Conservation (phyloP, 1,140 invertebrate genomes). For the Diabrotica virgifera region DNA sequence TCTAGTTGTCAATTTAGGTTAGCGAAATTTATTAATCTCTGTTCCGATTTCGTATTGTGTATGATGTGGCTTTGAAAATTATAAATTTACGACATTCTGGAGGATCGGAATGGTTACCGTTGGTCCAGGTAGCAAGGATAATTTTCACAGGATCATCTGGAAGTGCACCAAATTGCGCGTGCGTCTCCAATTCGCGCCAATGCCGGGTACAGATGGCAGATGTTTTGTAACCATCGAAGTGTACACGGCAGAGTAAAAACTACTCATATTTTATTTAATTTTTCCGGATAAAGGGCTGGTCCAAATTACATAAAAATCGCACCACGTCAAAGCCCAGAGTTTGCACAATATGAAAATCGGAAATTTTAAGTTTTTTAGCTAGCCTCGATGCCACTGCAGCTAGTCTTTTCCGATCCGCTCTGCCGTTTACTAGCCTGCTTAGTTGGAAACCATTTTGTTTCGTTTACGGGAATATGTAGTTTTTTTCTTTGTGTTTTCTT, state of each 20-base stretch:
- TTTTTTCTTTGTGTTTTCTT: slow-evolving; percentile 30
- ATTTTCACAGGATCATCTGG: slow-evolving; percentile 40
- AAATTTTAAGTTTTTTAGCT: slow-evolving; percentile 19
- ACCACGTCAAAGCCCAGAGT: slow-evolving; percentile 25
- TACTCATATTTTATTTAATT: slow-evolving; percentile 24
- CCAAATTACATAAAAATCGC: slow-evolving; percentile 14
- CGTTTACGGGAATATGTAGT: slow-evolving; percentile 39
- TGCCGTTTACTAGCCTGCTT: slow-evolving; percentile 35
- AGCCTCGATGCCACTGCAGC: slow-evolving; percentile 36
- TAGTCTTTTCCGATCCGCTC: slow-evolving; percentile 29
- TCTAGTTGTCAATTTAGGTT: not conserved
- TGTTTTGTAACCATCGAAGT: slow-evolving; percentile 44
- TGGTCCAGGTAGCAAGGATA: slow-evolving; percentile 19
- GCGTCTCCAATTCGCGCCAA: slow-evolving; percentile 47
- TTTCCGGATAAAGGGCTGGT: slow-evolving; percentile 21
- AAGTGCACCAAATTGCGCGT: slow-evolving; percentile 35
- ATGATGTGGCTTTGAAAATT: not conserved
- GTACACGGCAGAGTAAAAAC: slow-evolving; percentile 26
- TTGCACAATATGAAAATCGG: slow-evolving; percentile 23
- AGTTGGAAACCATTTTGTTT: slow-evolving; percentile 47
- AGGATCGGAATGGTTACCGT: slow-evolving; percentile 22
- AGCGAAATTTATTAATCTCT: slow-evolving; percentile 3
- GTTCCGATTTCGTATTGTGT: slow-evolving; percentile 6
- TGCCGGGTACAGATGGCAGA: slow-evolving; percentile 48
- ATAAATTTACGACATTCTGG: slow-evolving; percentile 6